Conservation (phyloP, 2,113 vertebrate species). For the Perca fluviatilis region DNA sequence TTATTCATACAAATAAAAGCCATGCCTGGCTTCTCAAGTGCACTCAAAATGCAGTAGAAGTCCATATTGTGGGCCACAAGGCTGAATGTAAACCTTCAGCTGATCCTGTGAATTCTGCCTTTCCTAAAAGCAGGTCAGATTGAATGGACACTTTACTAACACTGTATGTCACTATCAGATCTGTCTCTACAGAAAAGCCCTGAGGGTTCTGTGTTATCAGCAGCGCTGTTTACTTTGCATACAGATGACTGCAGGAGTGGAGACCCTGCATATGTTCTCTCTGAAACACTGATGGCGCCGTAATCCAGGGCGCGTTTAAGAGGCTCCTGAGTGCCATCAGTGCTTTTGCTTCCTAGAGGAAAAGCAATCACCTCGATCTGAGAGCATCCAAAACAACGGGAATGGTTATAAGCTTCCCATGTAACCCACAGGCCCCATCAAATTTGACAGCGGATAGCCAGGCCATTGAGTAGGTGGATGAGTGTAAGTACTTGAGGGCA, state of each 20-base stretch:
- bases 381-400: slow-evolving; percentile 56
- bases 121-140: slow-evolving; percentile 40
- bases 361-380: slow-evolving; percentile 52
- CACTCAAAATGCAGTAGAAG: slow-evolving; percentile 8
- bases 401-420: slow-evolving; percentile 38
- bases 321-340: slow-evolving; percentile 43
- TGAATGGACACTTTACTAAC: slow-evolving; percentile 35
- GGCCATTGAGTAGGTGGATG: slow-evolving; percentile 34
- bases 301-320: slow-evolving; percentile 47
- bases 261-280: slow-evolving; percentile 21
- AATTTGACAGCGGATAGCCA: slow-evolving; percentile 27
- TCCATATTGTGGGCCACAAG: slow-evolving; percentile 8
- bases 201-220: slow-evolving; percentile 38
- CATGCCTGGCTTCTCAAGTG: slow-evolving; percentile 11
- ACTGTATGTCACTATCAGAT: slow-evolving; percentile 50
- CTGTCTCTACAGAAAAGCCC: slow-evolving; percentile 32
- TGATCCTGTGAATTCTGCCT: slow-evolving; percentile 42
- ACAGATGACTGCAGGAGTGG: slow-evolving; percentile 40
- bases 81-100: slow-evolving; percentile 35
- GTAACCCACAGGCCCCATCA: slow-evolving; percentile 39
- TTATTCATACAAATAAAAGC: slow-evolving; percentile 34
- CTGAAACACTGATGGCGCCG: slow-evolving; percentile 38
- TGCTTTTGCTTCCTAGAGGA: slow-evolving; percentile 36
- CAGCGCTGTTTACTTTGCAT: slow-evolving; percentile 58
- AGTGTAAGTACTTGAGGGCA: slow-evolving; percentile 25